Base-by-base conservation (phyloP, 1,140 invertebrate species). In the Acromyrmex echinatior region DNA sequence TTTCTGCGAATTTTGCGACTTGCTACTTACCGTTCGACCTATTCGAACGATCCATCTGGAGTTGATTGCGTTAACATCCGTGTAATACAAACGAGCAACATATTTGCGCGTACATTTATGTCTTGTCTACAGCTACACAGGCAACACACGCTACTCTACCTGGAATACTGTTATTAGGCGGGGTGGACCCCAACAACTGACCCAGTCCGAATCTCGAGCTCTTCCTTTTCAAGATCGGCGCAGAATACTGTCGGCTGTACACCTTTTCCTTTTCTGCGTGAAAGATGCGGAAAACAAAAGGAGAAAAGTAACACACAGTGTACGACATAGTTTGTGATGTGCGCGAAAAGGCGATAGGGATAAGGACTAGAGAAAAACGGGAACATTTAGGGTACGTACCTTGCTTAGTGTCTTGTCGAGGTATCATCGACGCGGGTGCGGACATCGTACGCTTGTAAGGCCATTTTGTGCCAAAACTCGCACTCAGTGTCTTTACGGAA, bases 361-460 rank as follows among this genome's bases (percentile, higher is more conserved):
- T 70, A 74, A 10, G 39, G 31, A 18, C 25, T 12, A 16, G 3
- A n/a, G 35, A 21, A 31, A 66, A 65, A 10, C 28, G 18, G 4
- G 3, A 14, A 49, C 0, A 12, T 18, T 25, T 63, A 76, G 21
- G 12, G 7, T 18, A 14, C 28, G 92, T 95, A 98, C 98, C 97
- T 96, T 97, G 96, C 92, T 98, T 97, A 16, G 96, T 97, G 85
- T 98, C 97, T 91, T 98, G 97, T 35, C 97, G 96, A 6, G 97
- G 96, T 63, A 97, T 96, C 96, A 98, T 98, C 58, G 97, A 98
- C 31, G 98, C 97, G 0, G 98, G 98, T 14, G 98, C 98, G 12
- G 98, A 98, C 96, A 98, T 98, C 66, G 98, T 99, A 77, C 99
- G 96, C 95, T 99, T 99, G 93, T 99, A 99, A 14, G 99, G 98